These are phyloP conservation scores for Caenorhabditis sp. DNA, from an alignment of 2,888 invertebrate genomes.

Conservation along the genomic window DNA sequence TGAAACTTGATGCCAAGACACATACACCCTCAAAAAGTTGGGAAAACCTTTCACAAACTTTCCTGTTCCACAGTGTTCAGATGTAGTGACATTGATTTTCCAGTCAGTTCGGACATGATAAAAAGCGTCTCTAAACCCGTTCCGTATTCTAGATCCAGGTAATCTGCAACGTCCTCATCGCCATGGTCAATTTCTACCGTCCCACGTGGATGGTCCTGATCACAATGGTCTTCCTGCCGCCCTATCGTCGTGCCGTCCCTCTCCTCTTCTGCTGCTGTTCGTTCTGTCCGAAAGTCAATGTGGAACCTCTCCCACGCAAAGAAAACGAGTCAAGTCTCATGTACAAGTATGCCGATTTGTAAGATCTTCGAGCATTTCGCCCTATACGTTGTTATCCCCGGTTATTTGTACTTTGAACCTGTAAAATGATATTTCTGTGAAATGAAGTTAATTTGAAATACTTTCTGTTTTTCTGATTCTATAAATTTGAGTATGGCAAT, in stretches of 20 bases:
- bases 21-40: too few relatives aligned
- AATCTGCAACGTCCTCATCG: constrained; percentile 53
- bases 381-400: constrained; percentile 9
- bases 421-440: not conserved
- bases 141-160: constrained; percentile 46
- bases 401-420: not conserved
- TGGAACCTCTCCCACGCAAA: constrained; percentile 70
- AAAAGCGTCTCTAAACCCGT: not conserved
- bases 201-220: constrained; percentile 69
- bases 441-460: constrained; percentile 1
- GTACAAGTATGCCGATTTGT: constrained; percentile 73
- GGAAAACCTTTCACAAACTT: too few relatives aligned
- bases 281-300: constrained; percentile 69
- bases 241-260: constrained; percentile 71
- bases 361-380: constrained; percentile 1
- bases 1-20: too few relatives aligned
- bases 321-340: constrained; percentile 70
- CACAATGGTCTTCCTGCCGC: constrained; percentile 70
- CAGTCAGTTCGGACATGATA: too few relatives aligned
- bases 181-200: constrained; percentile 69
- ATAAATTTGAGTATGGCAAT: too few relatives aligned
- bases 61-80: too few relatives aligned
- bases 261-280: constrained; percentile 69
- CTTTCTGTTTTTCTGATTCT: too few relatives aligned
- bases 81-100: not conserved